Evolutionary conservation across 92 coral and sea anemone species (phyloP).

Genomic region (Galaxea fascicularis): DNA sequence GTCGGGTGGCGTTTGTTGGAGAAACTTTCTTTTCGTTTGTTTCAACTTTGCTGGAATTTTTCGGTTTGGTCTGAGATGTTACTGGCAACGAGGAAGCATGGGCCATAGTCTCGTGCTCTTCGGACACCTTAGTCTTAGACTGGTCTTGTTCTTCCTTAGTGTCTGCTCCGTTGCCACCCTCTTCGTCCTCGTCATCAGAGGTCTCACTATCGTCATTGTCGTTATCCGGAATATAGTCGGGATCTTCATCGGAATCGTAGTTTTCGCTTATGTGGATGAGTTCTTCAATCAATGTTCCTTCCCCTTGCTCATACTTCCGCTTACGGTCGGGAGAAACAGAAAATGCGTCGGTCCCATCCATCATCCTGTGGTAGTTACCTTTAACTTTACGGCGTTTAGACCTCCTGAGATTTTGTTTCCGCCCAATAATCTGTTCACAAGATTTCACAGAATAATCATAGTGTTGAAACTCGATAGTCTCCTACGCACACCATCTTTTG

Average conservation of each 20-base stretch:
- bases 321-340: constrained; percentile 76
- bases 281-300: constrained; percentile 57
- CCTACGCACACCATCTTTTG: too few species aligned
- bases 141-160: constrained; percentile 20
- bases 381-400: constrained; percentile 17
- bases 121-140: not conserved
- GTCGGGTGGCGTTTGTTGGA: not conserved
- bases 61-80: not conserved
- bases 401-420: constrained; percentile 22
- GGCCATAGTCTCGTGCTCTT: not conserved
- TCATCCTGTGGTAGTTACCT: constrained; percentile 25
- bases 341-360: constrained; percentile 49
- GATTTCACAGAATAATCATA: too few species aligned
- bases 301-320: constrained; percentile 78
- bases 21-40: not conserved
- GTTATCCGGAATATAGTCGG: constrained; percentile 79
- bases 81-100: not conserved
- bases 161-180: not conserved
- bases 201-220: constrained; percentile 48
- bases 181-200: constrained; percentile 46
- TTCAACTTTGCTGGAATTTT: not conserved
- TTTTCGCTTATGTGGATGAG: constrained; percentile 62
- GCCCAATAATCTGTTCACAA: not conserved
- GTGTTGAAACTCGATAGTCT: not conserved
- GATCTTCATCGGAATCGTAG: constrained; percentile 90